Evolutionary conservation across 2,888 invertebrate genomes (phyloP).

Genomic region (Odontomyia ornata): DNA sequence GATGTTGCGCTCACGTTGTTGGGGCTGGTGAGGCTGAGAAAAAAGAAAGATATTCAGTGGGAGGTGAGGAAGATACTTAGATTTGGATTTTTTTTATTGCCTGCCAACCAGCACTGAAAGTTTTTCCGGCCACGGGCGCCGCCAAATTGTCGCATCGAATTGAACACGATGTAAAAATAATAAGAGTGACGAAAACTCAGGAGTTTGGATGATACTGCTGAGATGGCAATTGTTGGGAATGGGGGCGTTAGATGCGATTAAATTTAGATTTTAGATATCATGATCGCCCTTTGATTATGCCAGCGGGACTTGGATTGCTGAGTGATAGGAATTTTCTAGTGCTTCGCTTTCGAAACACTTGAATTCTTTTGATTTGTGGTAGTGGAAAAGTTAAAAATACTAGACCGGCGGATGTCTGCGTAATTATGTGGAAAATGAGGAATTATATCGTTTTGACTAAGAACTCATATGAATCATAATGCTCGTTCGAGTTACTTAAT

Average conservation of each 20-base stretch:
- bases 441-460: no score
- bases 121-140: conserved; percentile 26
- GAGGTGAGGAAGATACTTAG: conserved; percentile 18
- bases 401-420: no score
- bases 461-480: no score
- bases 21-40: not conserved
- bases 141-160: conserved; percentile 27
- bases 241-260: not conserved
- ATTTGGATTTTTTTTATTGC: conserved; percentile 11
- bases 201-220: not conserved
- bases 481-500: no score
- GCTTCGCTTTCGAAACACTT: no score
- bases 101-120: not conserved
- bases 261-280: not conserved
- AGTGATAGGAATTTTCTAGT: not conserved
- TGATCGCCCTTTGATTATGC: not conserved
- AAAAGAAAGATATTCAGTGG: not conserved
- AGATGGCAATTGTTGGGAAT: not conserved
- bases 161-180: conserved; percentile 29
- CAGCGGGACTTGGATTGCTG: not conserved
- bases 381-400: no score
- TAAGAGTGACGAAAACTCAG: not conserved
- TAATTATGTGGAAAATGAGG: no score
- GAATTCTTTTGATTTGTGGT: no score
- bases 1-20: not conserved